Evolutionary conservation across 2,113 vertebrate genomes (phyloP).

Genomic region (Psittacula cyanocephala): DNA sequence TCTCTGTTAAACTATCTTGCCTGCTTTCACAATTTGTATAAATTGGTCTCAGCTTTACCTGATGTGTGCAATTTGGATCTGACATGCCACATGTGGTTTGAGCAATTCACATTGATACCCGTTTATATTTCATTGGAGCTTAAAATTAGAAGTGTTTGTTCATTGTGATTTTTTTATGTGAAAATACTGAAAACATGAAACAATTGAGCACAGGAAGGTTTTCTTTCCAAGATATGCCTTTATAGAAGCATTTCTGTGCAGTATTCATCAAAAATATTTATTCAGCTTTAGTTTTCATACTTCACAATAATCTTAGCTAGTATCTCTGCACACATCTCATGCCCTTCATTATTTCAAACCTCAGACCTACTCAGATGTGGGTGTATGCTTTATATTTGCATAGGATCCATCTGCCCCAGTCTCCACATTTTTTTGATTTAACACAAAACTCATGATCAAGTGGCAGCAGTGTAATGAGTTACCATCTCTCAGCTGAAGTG

Average conservation of each 20-base stretch:
- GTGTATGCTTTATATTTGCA: neutral
- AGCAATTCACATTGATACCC: neutral
- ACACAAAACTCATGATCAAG: neutral
- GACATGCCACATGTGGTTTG: accelerated
- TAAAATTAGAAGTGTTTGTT: neutral
- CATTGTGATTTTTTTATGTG: neutral
- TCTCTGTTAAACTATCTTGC: neutral
- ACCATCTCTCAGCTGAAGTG: neutral
- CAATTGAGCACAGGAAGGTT: neutral
- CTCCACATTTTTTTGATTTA: neutral
- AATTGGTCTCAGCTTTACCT: neutral
- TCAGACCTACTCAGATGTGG: neutral
- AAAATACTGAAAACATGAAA: neutral
- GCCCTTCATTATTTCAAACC: neutral
- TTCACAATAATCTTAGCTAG: neutral
- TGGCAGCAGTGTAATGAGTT: neutral
- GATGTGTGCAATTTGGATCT: neutral
- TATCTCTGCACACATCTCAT: neutral
- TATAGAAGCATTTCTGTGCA: neutral
- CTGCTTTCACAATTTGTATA: neutral
- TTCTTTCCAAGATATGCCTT: neutral
- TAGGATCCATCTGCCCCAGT: neutral
- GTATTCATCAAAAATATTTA: neutral
- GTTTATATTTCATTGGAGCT: neutral
- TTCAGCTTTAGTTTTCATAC: neutral